Conservation (phyloP, 1,140 invertebrate species). For the Mactra quadrangularis region DNA sequence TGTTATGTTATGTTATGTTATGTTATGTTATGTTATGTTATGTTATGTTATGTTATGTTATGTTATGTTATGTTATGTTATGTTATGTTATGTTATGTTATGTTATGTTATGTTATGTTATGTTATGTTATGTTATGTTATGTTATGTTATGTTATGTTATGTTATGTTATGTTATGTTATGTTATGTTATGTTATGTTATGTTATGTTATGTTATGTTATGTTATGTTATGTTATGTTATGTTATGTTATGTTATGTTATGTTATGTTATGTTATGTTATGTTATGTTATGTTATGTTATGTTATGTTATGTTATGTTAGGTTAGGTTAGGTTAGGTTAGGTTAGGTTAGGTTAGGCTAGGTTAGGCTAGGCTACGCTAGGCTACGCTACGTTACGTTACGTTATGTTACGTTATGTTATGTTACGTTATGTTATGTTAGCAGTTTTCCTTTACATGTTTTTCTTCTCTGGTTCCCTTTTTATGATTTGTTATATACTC, state of each 20-base stretch:
- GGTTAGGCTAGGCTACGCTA: background rate
- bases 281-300: background rate
- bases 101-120: background rate
- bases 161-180: background rate
- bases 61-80: background rate
- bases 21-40: background rate
- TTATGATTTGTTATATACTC: too few species aligned
- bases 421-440: background rate
- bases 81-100: background rate
- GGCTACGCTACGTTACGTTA: background rate
- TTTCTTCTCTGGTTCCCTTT: background rate
- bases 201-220: background rate
- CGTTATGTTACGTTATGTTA: background rate
- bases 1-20: background rate
- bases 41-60: constrained; percentile 1
- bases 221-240: background rate
- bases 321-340: background rate
- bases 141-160: background rate
- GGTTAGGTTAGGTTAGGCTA: background rate
- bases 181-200: background rate
- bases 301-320: background rate
- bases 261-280: background rate
- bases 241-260: background rate
- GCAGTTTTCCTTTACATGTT: background rate
- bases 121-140: background rate